Conservation (phyloP, 2,888 invertebrate species). For the Cepaea hortensis region DNA sequence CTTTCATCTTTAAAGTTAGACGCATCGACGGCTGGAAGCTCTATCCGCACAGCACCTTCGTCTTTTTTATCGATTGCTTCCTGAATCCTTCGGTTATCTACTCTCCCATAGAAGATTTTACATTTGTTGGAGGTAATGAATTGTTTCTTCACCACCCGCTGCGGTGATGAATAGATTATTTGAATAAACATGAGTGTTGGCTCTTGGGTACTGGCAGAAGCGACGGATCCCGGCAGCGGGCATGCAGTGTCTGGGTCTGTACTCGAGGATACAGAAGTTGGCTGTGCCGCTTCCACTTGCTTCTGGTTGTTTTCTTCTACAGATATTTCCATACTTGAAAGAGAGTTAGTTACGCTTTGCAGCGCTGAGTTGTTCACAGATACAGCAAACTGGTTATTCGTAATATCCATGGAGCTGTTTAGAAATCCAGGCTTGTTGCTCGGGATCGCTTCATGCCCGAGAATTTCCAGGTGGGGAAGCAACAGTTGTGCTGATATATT, state of each 20-base stretch:
- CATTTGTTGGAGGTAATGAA: conserved; percentile 59
- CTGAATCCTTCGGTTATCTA: conserved; percentile 39
- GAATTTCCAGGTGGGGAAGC: too few species aligned
- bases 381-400: not conserved
- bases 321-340: not conserved
- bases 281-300: not conserved
- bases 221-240: too few species aligned
- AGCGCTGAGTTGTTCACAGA: not conserved
- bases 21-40: conserved; percentile 7
- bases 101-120: conserved; percentile 51
- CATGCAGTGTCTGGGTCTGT: not conserved
- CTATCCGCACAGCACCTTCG: not conserved
- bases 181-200: not conserved
- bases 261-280: not conserved
- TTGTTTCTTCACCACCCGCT: conserved; percentile 58
- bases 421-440: not conserved
- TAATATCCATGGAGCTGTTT: not conserved
- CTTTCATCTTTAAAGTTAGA: not conserved
- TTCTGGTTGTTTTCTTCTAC: not conserved
- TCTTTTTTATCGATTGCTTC: not conserved
- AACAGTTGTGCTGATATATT: too few species aligned
- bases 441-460: not conserved
- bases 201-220: too few species aligned
- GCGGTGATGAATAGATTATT: conserved; percentile 8
- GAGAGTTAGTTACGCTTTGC: not conserved